Base-by-base conservation (phyloP, 2,888 invertebrate species). In the Sclerodermus sp. region DNA sequence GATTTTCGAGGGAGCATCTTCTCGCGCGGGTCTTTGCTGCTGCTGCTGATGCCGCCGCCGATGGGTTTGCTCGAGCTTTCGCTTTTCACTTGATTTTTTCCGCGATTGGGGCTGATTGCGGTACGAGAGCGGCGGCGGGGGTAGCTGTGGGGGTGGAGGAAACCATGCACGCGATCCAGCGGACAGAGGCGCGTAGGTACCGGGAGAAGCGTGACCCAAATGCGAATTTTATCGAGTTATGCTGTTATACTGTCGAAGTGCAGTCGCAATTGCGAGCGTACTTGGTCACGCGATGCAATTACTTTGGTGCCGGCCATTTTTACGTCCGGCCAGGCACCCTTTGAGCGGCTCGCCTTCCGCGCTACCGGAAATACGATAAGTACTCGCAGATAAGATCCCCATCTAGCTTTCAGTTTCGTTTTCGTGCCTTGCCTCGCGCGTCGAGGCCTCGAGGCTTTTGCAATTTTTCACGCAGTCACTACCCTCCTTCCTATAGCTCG, bases 141-240 rank as follows among this genome's bases (percentile, higher is more conserved):
- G n/a, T n/a, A n/a, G n/a, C n/a, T n/a, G n/a, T n/a, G n/a, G n/a
- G n/a, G n/a, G n/a, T n/a, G n/a, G n/a, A n/a, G n/a, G n/a, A n/a
- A n/a, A n/a, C 8, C 23, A 23, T 23, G 23, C 23, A 23, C 23
- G 32, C 32, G 32, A 31, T 9, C 32, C 9, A 31, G 32, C 32
- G 32, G n/a, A 12, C 12, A 31, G n/a, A 12, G 9, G 32, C 32
- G 32, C 12, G 12, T 36, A 17, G 14, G 9, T n/a, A n/a, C n/a
- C n/a, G 23, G 23, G 53, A 53, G 17, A 60, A 60, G 64, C 59
- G 59, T 68, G 70, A 71, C 71, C 70, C 60, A 70, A 69, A 71
- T 71, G 64, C 55, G 65, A 65, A 70, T 67, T 66, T 69, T 62
- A 62, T 62, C 58, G 66, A 65, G 62, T 68, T 67, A 70, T 61